phyloP scores from a whole-genome alignment of 2,113 vertebrate species.

The Aphyosemion australe region DNA sequence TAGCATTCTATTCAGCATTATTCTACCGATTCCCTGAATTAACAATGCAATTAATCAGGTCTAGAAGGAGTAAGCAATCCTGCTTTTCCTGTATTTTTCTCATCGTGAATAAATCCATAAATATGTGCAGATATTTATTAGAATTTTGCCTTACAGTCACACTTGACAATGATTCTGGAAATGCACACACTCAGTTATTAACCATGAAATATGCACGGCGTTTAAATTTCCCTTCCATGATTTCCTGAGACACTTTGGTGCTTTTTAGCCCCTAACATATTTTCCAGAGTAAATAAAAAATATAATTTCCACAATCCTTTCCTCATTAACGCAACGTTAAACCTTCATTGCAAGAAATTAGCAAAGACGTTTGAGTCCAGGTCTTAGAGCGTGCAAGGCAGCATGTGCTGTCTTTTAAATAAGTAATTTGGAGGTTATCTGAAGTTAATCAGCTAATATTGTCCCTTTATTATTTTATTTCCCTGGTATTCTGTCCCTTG shows the following conservation, averaged over 20 bases:
- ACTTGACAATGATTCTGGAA: no score
- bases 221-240: slow-evolving; percentile 52
- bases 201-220: slow-evolving; percentile 59
- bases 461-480: slow-evolving; percentile 22
- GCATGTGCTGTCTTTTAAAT: slow-evolving; percentile 7
- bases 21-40: no score
- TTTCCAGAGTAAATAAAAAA: slow-evolving; percentile 11
- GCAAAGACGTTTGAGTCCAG: not conserved
- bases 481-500: slow-evolving; percentile 19
- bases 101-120: no score
- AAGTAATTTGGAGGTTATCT: slow-evolving; percentile 51
- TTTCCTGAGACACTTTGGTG: slow-evolving; percentile 45
- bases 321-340: slow-evolving; percentile 3
- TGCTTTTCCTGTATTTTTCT: no score
- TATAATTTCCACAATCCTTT: slow-evolving; percentile 22
- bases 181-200: slow-evolving; percentile 34
- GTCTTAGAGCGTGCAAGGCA: not conserved
- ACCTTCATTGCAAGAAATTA: slow-evolving; percentile 24
- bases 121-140: no score
- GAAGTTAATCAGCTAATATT: slow-evolving; percentile 36
- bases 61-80: no score
- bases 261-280: slow-evolving; percentile 39
- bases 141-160: no score
- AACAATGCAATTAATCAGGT: no score
- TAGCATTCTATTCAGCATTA: no score